Evolutionary conservation across 2,888 invertebrate genomes (phyloP).

Genomic region (Phortica magna): DNA sequence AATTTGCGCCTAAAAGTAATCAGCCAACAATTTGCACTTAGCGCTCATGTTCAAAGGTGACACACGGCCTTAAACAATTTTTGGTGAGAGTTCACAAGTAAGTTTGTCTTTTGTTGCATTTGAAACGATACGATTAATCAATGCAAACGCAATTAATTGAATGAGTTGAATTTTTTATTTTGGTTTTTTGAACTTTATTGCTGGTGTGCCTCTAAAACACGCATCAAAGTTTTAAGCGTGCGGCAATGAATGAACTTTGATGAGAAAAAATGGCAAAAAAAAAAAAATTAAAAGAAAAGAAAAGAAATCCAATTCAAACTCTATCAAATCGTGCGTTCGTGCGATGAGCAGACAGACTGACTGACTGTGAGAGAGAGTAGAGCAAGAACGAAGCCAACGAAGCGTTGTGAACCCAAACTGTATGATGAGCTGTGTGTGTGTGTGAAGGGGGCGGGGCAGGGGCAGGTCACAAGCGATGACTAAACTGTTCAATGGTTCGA

Average conservation of each 20-base stretch:
- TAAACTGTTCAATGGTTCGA: conserved; percentile 26
- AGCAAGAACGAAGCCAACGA: not conserved
- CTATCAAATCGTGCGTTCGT: conserved; percentile 4
- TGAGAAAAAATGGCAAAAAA: too few species aligned
- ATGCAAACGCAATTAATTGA: conserved; percentile 17
- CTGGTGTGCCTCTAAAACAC: not conserved
- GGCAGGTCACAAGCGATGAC: not conserved
- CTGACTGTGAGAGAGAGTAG: not conserved
- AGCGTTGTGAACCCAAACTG: not conserved
- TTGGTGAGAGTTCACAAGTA: too few species aligned
- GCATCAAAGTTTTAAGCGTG: not conserved
- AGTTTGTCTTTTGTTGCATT: not conserved
- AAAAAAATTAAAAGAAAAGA: not conserved
- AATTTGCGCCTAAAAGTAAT: too few species aligned
- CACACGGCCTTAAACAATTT: too few species aligned
- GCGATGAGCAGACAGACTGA: not conserved
- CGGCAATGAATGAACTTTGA: not conserved
- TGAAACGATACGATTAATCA: not conserved
- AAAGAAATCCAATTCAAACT: conserved; percentile 10
- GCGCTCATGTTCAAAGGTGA: too few species aligned
- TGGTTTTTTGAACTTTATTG: not conserved
- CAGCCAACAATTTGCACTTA: too few species aligned
- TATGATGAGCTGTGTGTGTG: too few species aligned
- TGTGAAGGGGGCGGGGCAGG: too few species aligned
- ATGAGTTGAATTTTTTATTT: not conserved